Conservation (phyloP, 2,797 vertebrate species). For the Oophaga sylvatica region DNA sequence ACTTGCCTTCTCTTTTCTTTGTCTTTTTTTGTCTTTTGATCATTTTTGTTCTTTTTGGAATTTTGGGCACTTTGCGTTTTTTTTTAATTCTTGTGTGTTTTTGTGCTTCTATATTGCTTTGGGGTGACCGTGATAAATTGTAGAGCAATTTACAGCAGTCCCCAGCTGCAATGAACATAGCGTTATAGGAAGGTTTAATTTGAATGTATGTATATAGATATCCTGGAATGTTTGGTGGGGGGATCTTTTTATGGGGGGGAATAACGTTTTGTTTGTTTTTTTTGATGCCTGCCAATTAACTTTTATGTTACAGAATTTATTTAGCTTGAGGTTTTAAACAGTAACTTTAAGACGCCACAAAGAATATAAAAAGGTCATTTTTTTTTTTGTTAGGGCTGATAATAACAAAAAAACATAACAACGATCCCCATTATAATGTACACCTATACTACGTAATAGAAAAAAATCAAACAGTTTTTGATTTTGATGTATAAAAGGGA, state of each 20-base stretch:
- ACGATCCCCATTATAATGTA: background rate
- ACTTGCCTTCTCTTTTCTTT: background rate
- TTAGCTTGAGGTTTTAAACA: background rate
- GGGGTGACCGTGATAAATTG: conserved; percentile 22
- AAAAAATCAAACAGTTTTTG: background rate
- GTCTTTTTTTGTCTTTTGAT: background rate
- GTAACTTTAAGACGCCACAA: background rate
- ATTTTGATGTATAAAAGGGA: background rate
- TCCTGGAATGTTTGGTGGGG: conserved; percentile 15
- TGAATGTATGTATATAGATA: conserved; percentile 53
- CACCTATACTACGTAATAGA: background rate
- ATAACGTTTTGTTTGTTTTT: background rate
- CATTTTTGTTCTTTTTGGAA: background rate
- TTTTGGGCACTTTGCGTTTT: conserved; percentile 24
- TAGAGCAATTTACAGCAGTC: conserved; percentile 28
- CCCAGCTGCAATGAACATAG: background rate
- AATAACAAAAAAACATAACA: background rate
- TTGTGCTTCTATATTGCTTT: background rate
- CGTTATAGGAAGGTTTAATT: conserved; percentile 20
- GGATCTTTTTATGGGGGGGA: background rate
- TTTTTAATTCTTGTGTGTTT: background rate
- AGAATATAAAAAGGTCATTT: background rate
- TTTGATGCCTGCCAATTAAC: conserved; percentile 13
- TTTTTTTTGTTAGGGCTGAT: background rate
- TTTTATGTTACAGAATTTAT: background rate